phyloP scores from a whole-genome alignment of 2,888 invertebrate genomes.

The Leptinotarsa rubiginosa region DNA sequence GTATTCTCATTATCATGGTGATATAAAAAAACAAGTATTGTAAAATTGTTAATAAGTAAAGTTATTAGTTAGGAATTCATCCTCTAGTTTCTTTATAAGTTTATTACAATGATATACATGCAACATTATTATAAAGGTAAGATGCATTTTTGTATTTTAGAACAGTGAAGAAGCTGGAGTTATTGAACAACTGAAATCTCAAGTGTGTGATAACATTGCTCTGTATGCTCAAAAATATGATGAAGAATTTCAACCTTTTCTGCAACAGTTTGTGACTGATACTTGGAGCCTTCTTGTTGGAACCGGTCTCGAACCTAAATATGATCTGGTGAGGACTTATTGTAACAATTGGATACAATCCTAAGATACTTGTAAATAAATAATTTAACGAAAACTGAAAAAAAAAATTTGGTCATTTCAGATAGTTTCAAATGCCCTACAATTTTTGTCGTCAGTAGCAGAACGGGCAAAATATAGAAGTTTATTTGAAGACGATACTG shows the following conservation, averaged over 20 bases:
- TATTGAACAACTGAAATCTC: conserved; percentile 91
- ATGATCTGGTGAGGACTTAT: conserved; percentile 79
- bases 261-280: conserved; percentile 92
- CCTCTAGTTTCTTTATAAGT: no score
- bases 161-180: conserved; percentile 89
- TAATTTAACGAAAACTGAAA: background rate
- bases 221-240: conserved; percentile 98
- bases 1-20: no score
- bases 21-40: no score
- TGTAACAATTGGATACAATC: no score
- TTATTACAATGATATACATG: no score
- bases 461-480: conserved; percentile 88
- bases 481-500: conserved; percentile 89
- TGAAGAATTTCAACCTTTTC: conserved; percentile 93
- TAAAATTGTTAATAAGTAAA: no score
- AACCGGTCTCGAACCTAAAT: conserved; percentile 88
- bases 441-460: conserved; percentile 94
- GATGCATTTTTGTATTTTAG: conserved; percentile 62
- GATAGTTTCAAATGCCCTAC: conserved; percentile 95
- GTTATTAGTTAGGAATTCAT: no score
- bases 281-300: conserved; percentile 92
- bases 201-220: conserved; percentile 95
- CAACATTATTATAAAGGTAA: background rate
- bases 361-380: background rate
- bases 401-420: conserved; percentile 63